Evolutionary conservation across 2,797 vertebrate genomes (phyloP).

Genomic region (Spea hammondii): DNA sequence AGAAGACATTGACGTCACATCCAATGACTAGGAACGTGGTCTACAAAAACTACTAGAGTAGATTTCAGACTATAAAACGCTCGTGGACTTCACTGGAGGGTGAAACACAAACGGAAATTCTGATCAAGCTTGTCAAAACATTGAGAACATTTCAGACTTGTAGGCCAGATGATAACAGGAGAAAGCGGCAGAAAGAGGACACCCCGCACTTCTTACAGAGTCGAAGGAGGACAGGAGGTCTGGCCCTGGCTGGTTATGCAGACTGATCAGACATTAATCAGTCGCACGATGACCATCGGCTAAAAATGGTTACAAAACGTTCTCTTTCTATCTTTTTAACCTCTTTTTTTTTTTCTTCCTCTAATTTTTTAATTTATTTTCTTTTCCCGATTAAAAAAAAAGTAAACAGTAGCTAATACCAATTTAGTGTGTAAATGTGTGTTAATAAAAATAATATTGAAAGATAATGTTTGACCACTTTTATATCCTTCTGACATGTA

Average conservation of each 20-base stretch:
- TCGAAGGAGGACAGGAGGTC: not conserved
- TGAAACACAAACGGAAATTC: slow-evolving; percentile 10
- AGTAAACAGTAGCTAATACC: slow-evolving; percentile 53
- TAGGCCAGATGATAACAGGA: slow-evolving; percentile 2
- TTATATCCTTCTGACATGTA: not conserved
- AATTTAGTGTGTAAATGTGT: slow-evolving; percentile 63
- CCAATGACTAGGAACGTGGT: slow-evolving; percentile 79
- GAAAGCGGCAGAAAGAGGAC: slow-evolving; percentile 50
- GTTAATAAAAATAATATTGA: slow-evolving; percentile 71
- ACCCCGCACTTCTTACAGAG: slow-evolving; percentile 24
- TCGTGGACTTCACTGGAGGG: slow-evolving; percentile 15
- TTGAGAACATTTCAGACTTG: slow-evolving; percentile 4
- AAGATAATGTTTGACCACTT: slow-evolving; percentile 47
- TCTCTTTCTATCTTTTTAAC: slow-evolving; percentile 8
- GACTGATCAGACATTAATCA: slow-evolving; percentile 27
- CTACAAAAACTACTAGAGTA: not conserved
- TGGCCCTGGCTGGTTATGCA: slow-evolving; percentile 5
- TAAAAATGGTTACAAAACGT: not conserved
- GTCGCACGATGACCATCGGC: not conserved
- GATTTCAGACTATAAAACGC: slow-evolving; percentile 4
- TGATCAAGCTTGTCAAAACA: not conserved
- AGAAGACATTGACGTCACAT: slow-evolving; percentile 96
- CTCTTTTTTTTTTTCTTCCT: slow-evolving; percentile 53
- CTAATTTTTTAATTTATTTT: slow-evolving; percentile 69
- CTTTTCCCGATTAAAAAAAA: slow-evolving; percentile 60